Base-by-base conservation (phyloP, 2,797 vertebrate genomes). In the Geotrypetes seraphini region DNA sequence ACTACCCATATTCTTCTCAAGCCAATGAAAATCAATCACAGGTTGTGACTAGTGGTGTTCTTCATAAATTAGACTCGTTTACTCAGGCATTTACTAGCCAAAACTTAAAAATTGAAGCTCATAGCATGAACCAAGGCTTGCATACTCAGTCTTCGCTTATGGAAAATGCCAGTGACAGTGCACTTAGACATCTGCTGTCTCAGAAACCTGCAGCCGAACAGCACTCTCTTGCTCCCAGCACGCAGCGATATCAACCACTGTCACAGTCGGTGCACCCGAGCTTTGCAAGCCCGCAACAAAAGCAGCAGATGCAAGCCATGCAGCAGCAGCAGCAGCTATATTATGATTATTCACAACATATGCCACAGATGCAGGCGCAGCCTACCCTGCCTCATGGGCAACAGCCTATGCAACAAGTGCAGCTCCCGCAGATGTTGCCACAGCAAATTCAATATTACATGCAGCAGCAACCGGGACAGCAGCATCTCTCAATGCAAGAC, bases 21-120 rank as follows among this genome's bases (percentile, higher is more conserved):
- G 46, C 60, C 22, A 53, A 48, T 1, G 75, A 86, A 52, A 66
- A 63, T 39, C 53, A 73, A 22, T 66, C 70, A 1, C 75, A 78
- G 54, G 87, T 88, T 55, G 64, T 82, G 36, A 79, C 73, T 31
- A 75, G 75, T 15, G 78, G 73, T 1, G 78, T 75, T 48, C 64
- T 85, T 33, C 85, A 89, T 58, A 87, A 85, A 39, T 52, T 90
- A 50, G 88, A 90, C 57, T 85, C 88, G 15, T 90, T 90, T 43
- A 86, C 82, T 3, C 85, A 89, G 58, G 87, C 84, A 24, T 90
- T 90, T 63, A 68, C 86, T 36, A 81, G 69, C 52, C 87, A 88
- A 50, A 90, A 87, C 53, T 63, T 84, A 51, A 71, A 79, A 13
- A 75, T 83, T 45, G 78, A 86, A 49, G 72, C 79, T 38, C 81